A percentile compares a stretch with the other conserved stretches of the same genome.
These are phyloP conservation scores for Heterotis niloticus DNA, from an alignment of 2,113 vertebrate genomes.

Conservation along the genomic window DNA sequence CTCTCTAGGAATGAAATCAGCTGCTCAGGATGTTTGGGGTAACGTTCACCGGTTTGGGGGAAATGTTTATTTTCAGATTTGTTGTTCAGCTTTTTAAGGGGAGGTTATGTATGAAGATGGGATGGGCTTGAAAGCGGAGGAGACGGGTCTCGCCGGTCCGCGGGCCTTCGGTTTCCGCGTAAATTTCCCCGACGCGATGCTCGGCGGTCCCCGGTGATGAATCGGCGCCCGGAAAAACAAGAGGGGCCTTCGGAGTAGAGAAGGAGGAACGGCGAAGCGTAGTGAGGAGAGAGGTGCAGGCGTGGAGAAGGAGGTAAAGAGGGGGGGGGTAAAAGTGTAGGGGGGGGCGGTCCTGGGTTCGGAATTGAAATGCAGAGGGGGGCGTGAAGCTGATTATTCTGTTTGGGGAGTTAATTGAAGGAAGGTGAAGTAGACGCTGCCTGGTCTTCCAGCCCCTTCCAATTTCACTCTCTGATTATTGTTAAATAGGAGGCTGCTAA, in stretches of 20 bases:
- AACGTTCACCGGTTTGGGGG: background rate
- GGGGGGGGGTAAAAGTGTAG: background rate
- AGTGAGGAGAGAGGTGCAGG: slow-evolving; percentile 1
- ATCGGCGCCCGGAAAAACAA: background rate
- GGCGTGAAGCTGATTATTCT: slow-evolving; percentile 71
- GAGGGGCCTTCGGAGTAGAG: background rate
- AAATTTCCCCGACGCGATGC: no score
- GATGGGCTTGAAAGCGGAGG: background rate
- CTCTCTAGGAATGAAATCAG: background rate
- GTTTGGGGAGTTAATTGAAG: slow-evolving; percentile 86
- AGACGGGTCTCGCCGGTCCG: background rate
- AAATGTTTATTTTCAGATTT: background rate
- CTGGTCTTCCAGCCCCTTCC: slow-evolving; percentile 69
- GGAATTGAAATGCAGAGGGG: slow-evolving; percentile 81
- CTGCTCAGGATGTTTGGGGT: no score
- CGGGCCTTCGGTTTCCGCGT: background rate
- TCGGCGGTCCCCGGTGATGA: no score
- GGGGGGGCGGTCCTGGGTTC: no score
- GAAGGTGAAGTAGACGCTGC: slow-evolving; percentile 77
- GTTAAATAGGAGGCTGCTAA: slow-evolving; percentile 83
- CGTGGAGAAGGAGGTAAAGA: background rate
- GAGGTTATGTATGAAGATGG: background rate
- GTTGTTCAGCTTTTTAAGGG: background rate
- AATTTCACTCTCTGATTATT: slow-evolving; percentile 88
- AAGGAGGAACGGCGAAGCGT: background rate